Evolutionary conservation across 2,888 invertebrate species (phyloP), one percentile per base, ranked within the genome.

Genomic region (Drosophila ochracea): DNA sequence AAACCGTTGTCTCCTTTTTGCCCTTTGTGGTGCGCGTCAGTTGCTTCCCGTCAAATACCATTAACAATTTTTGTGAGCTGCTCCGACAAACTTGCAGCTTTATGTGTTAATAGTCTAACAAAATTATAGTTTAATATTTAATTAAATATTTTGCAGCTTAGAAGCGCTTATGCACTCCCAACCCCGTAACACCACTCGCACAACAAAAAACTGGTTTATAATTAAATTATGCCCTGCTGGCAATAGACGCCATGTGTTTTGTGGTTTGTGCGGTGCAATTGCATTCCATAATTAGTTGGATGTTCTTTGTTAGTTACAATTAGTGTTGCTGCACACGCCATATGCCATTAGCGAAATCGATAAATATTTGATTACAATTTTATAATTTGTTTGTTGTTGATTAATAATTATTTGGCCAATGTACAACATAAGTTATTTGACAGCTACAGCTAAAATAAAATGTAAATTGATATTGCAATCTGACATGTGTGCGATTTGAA

Each of bases 121-220:
- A 80, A 84, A 84, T 84, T 89, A 88, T 80, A 82, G 74, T 85
- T 87, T 84, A 80, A 88, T 83, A 88, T 88, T 83, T 85, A 81
- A 89, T 86, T 85, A 86, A 85, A 89, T 82, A 76, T 76, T 82
- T 73, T 75, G 68, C 63, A 82, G 82, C 82, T 83, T 83, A 80
- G 74, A 65, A 65, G 60, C 66, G 70, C 77, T 77, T 70, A 80
- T 68, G 77, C 59, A 30, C 49, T 21, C 7, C 16, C 47, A 9
- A 47, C 7, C 25, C 33, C 43, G 3, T 5, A 3, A 10, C 31
- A 19, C 21, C 10, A 11, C 9, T 31, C 13, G 3, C n/a, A 1
- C 52, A 19, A 33, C n/a, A 39, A 62, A 62, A 53, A 69, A 67
- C 30, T 43, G 57, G 60, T 68, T 80, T 80, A 72, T 83, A 86